Conservation (phyloP, 1,140 invertebrate species). For the Phortica variegata region DNA sequence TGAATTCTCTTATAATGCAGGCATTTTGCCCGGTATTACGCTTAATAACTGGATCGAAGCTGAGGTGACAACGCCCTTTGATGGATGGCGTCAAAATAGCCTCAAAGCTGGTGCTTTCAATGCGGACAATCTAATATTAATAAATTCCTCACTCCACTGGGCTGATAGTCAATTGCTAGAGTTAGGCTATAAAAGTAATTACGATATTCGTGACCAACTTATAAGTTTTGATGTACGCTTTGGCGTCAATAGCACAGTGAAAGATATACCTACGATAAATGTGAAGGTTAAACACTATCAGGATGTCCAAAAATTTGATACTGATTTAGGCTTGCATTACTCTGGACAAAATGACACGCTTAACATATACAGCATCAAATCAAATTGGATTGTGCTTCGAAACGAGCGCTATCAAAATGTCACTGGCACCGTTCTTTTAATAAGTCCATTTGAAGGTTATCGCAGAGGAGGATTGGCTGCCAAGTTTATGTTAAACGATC, state of each 20-base stretch:
- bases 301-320: constrained; percentile 58
- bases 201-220: constrained; percentile 42
- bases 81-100: constrained; percentile 70
- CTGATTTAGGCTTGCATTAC: constrained; percentile 59
- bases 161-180: constrained; percentile 61
- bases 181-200: constrained; percentile 60
- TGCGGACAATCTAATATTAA: constrained; percentile 36
- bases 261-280: constrained; percentile 61
- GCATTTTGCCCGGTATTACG: constrained; percentile 50
- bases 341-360: constrained; percentile 34
- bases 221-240: constrained; percentile 59
- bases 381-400: constrained; percentile 61
- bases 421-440: constrained; percentile 61
- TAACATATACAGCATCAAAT: constrained; percentile 61
- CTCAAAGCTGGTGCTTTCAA: constrained; percentile 59
- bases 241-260: constrained; percentile 62
- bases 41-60: constrained; percentile 57
- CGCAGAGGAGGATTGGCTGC: constrained; percentile 66
- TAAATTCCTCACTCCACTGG: constrained; percentile 60
- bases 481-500: constrained; percentile 63
- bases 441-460: constrained; percentile 66
- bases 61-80: constrained; percentile 70
- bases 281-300: constrained; percentile 62
- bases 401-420: constrained; percentile 58
- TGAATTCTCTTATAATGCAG: constrained; percentile 58